These are phyloP conservation scores for Carpatolechia fugitivella DNA, from an alignment of 2,888 invertebrate species.

Conservation along the genomic window DNA sequence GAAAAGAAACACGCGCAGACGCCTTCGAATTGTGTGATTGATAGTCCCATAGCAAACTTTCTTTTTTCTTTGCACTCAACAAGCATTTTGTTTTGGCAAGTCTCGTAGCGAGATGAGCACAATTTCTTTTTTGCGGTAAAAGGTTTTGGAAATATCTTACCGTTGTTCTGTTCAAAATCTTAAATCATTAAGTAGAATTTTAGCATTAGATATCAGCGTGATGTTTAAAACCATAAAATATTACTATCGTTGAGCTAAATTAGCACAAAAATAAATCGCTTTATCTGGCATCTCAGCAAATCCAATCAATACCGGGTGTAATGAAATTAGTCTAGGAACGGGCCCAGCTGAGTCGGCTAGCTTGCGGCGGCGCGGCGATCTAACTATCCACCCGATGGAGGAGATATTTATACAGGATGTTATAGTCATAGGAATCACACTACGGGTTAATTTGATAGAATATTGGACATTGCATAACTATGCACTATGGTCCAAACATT, in stretches of 20 bases:
- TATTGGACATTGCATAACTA: too few relatives aligned
- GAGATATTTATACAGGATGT: background rate
- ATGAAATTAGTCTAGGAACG: constrained; percentile 52
- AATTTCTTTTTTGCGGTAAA: background rate
- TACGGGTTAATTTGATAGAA: too few relatives aligned
- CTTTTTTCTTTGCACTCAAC: background rate
- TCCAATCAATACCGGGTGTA: constrained; percentile 57
- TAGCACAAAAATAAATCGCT: constrained; percentile 19
- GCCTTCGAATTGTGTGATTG: constrained; percentile 12
- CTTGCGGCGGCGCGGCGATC: background rate
- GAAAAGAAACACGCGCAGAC: background rate
- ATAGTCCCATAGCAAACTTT: constrained; percentile 9
- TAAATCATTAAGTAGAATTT: too few relatives aligned
- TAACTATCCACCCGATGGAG: too few relatives aligned
- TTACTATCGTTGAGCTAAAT: background rate
- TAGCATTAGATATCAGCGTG: too few relatives aligned
- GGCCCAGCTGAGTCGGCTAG: constrained; percentile 21
- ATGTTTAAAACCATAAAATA: too few relatives aligned
- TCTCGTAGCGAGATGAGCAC: background rate
- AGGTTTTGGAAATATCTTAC: background rate
- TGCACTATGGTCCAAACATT: too few relatives aligned
- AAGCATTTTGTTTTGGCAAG: constrained; percentile 3
- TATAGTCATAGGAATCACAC: too few relatives aligned
- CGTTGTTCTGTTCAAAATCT: background rate
- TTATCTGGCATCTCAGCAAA: constrained; percentile 29